phyloP scores from a whole-genome alignment of 2,888 invertebrate species.

The Melieria omissa region DNA sequence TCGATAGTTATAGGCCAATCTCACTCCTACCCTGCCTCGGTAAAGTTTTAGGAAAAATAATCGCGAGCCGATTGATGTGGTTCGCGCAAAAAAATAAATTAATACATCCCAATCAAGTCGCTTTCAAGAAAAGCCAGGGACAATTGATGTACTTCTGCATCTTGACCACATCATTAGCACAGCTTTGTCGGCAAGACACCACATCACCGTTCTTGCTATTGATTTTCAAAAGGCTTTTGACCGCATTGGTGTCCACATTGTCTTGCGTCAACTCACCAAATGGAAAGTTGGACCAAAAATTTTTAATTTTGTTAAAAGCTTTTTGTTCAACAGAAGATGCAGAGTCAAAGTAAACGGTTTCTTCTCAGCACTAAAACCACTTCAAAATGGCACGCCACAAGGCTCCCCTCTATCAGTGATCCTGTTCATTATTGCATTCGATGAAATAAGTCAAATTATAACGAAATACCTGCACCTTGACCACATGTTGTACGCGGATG shows the following conservation, averaged over 20 bases:
- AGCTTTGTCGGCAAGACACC: conserved; percentile 30
- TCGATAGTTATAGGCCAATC: conserved; percentile 18
- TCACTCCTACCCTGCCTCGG: conserved; percentile 17
- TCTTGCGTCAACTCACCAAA: too few species aligned
- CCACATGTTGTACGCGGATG: conserved; percentile 4
- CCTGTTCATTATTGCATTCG: conserved; percentile 35
- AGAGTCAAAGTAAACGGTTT: conserved; percentile 17
- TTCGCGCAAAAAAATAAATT: conserved; percentile 26
- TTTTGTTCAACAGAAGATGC: conserved; percentile 35
- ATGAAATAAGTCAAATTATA: conserved; percentile 12
- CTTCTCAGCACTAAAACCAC: conserved; percentile 19
- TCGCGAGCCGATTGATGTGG: conserved; percentile 50
- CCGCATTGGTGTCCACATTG: too few species aligned
- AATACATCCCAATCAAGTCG: too few species aligned
- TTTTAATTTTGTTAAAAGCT: conserved; percentile 30
- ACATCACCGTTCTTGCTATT: conserved; percentile 20
- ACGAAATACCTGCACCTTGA: not conserved
- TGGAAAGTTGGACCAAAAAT: conserved; percentile 31
- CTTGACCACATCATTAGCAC: conserved; percentile 18
- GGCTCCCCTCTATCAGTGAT: conserved; percentile 38
- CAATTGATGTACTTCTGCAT: conserved; percentile 18
- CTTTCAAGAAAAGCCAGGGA: conserved; percentile 24
- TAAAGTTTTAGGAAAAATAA: conserved; percentile 29
- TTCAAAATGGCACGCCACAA: conserved; percentile 36
- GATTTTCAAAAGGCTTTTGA: conserved; percentile 32